These are phyloP conservation scores for Latrodectus geometricus DNA, from an alignment of 1,140 invertebrate genomes.

Conservation along the genomic window DNA sequence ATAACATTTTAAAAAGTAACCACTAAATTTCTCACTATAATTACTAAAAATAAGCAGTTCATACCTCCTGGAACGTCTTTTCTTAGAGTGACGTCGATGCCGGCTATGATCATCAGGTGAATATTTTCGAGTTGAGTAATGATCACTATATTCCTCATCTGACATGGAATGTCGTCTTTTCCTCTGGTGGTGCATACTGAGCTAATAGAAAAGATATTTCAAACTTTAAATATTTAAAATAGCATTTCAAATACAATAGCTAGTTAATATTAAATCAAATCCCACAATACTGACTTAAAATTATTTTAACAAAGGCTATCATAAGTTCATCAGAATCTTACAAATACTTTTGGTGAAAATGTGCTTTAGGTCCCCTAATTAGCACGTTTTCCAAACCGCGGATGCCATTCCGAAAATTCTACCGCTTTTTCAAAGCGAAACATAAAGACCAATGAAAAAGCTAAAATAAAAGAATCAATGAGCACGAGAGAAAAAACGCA, in stretches of 20 bases:
- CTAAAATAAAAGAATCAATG: no score
- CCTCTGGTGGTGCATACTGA: slow-evolving; percentile 43
- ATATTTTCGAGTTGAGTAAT: slow-evolving; percentile 11
- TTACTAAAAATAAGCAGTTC: not conserved
- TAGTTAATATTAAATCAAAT: no score
- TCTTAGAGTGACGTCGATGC: not conserved
- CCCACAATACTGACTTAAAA: no score
- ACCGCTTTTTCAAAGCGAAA: no score
- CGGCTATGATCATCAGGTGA: slow-evolving; percentile 3
- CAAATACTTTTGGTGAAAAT: no score
- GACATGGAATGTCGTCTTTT: slow-evolving; percentile 18
- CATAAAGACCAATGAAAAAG: no score
- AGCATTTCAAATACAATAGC: not conserved
- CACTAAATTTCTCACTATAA: not conserved
- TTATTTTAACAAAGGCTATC: no score
- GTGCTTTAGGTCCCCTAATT: no score
- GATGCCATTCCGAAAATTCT: no score
- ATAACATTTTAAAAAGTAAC: not conserved
- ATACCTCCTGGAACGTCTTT: slow-evolving; percentile 25
- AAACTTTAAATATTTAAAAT: not conserved
- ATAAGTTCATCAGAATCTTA: no score
- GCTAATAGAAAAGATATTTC: not conserved
- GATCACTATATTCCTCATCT: slow-evolving; percentile 11
- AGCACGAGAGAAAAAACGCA: no score
- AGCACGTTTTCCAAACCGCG: no score